Evolutionary conservation across 2,888 invertebrate species (phyloP).

Genomic region (Lacanobia wlatinum): DNA sequence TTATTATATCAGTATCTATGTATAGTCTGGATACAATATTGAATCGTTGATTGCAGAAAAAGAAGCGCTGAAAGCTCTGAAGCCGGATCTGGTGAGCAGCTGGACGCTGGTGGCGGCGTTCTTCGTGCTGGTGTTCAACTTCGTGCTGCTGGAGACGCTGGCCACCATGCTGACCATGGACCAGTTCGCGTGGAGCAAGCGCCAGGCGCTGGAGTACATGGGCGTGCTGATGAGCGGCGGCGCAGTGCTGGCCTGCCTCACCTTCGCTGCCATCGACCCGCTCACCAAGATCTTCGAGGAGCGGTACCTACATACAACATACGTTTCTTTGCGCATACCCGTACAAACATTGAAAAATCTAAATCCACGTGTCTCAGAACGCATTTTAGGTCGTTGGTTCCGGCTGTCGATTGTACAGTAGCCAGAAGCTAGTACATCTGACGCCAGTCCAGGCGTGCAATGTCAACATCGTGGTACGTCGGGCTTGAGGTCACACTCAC

Average conservation of each 20-base stretch:
- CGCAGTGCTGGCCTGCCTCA: constrained; percentile 94
- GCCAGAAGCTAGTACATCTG: neutral
- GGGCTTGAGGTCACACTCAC: too few species aligned
- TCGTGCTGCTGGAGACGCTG: constrained; percentile 96
- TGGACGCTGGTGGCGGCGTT: constrained; percentile 95
- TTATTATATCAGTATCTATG: too few species aligned
- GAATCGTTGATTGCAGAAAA: constrained; percentile 88
- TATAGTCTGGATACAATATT: too few species aligned
- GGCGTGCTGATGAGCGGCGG: constrained; percentile 95
- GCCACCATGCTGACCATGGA: constrained; percentile 97
- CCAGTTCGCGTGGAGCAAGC: constrained; percentile 96
- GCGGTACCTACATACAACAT: constrained; percentile 81
- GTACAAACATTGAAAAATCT: too few species aligned
- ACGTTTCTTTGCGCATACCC: too few species aligned
- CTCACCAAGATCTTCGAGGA: constrained; percentile 94
- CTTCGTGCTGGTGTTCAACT: constrained; percentile 96
- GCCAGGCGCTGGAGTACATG: constrained; percentile 94
- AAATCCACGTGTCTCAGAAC: too few species aligned
- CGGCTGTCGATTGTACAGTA: neutral
- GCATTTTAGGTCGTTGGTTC: too few species aligned
- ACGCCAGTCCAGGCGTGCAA: neutral
- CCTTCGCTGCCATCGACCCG: constrained; percentile 93
- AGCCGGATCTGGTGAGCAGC: constrained; percentile 94
- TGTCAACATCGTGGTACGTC: too few species aligned
- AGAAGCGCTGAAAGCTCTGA: constrained; percentile 92